Evolutionary conservation across 2,113 vertebrate species (phyloP).

Genomic region (Alectura lathami): DNA sequence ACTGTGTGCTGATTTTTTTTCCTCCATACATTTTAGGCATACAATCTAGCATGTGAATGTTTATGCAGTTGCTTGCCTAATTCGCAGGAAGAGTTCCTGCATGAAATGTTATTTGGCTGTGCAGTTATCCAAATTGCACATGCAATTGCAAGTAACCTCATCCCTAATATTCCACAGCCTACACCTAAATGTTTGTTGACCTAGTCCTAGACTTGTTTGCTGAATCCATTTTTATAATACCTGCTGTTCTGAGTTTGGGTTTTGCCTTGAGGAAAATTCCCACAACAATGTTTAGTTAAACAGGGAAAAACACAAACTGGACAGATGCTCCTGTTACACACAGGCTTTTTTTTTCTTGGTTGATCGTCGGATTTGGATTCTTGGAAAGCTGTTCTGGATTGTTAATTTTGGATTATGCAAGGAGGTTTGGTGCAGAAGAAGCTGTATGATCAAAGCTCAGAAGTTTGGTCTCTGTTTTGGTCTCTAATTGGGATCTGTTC

Average conservation of each 20-base stretch:
- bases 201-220: background rate
- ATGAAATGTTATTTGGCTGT: background rate
- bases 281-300: background rate
- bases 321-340: background rate
- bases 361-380: background rate
- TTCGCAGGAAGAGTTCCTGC: background rate
- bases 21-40: background rate
- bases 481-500: background rate
- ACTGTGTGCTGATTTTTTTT: background rate
- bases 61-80: background rate
- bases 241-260: background rate
- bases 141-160: background rate
- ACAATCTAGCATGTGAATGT: background rate
- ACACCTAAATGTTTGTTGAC: background rate
- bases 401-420: background rate
- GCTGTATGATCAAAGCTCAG: background rate
- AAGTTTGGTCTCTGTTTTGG: background rate
- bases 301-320: background rate
- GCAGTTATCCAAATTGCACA: background rate
- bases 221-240: background rate
- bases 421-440: background rate
- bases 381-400: background rate
- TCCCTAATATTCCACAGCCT: background rate
- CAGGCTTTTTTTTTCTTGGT: background rate
- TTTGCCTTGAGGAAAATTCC: background rate